Evolutionary conservation across 2,113 vertebrate genomes (phyloP).

Genomic region (Siphamia tubifer): DNA sequence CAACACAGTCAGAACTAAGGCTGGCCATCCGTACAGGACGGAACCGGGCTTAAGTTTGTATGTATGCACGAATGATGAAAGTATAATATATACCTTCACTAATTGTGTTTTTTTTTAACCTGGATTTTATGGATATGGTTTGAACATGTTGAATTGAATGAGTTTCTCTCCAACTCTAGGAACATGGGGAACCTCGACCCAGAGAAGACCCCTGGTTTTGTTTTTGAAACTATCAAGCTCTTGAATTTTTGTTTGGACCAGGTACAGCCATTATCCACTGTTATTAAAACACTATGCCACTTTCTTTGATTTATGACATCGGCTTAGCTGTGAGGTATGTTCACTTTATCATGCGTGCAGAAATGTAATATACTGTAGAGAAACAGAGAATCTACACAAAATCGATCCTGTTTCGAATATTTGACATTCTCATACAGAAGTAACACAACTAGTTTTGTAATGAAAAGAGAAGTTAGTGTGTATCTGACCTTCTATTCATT

Average conservation of each 20-base stretch:
- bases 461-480: constrained; percentile 50
- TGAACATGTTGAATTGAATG: not conserved
- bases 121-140: not conserved
- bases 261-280: constrained; percentile 71
- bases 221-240: constrained; percentile 84
- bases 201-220: constrained; percentile 83
- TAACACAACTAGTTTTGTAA: constrained; percentile 53
- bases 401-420: not conserved
- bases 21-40: no score
- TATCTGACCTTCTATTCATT: constrained; percentile 11
- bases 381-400: not conserved
- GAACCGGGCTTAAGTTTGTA: no score
- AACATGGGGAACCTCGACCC: constrained; percentile 89
- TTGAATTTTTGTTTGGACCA: constrained; percentile 79
- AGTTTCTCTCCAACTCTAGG: constrained; percentile 66
- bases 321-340: not conserved
- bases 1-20: no score
- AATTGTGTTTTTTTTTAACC: not conserved
- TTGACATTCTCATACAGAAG: constrained; percentile 11
- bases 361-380: constrained; percentile 1
- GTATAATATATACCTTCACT: not conserved
- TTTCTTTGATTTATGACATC: not conserved
- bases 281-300: not conserved
- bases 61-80: no score
- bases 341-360: not conserved